Conservation (phyloP, 2,113 vertebrate species). For the Ellobius talpinus region DNA sequence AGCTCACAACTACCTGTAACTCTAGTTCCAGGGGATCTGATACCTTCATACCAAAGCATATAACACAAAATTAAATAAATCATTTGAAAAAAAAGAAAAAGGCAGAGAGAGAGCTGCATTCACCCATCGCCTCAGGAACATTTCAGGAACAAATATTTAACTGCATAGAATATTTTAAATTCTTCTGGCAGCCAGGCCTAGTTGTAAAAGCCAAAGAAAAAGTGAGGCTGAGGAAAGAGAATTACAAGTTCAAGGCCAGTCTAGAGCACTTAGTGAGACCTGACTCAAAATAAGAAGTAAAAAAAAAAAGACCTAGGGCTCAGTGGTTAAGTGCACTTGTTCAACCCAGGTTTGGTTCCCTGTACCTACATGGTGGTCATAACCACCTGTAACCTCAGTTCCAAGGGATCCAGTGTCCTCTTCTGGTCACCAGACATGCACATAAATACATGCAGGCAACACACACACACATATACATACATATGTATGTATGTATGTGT, state of each 20-base stretch:
- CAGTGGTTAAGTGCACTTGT: background rate
- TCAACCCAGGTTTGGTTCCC: background rate
- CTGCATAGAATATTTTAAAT: background rate
- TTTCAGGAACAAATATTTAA: background rate
- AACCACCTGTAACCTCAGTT: background rate
- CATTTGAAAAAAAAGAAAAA: too few relatives aligned
- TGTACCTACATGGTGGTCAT: background rate
- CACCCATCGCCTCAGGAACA: background rate
- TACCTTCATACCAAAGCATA: too few relatives aligned
- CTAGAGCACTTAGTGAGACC: background rate
- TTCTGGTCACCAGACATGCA: background rate
- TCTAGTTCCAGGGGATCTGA: too few relatives aligned
- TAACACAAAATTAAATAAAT: too few relatives aligned
- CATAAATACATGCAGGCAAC: background rate
- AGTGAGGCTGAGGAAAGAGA: background rate
- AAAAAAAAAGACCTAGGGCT: background rate
- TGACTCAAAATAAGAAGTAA: background rate
- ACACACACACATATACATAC: background rate
- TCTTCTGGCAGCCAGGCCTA: background rate
- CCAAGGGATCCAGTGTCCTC: background rate
- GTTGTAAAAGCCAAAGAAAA: background rate
- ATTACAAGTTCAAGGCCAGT: background rate
- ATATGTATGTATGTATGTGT: background rate
- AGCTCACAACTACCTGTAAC: too few relatives aligned
- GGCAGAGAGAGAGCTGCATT: background rate